These are phyloP conservation scores for Lutjanus campechanus DNA, from an alignment of 2,797 vertebrate species.

Conservation along the genomic window DNA sequence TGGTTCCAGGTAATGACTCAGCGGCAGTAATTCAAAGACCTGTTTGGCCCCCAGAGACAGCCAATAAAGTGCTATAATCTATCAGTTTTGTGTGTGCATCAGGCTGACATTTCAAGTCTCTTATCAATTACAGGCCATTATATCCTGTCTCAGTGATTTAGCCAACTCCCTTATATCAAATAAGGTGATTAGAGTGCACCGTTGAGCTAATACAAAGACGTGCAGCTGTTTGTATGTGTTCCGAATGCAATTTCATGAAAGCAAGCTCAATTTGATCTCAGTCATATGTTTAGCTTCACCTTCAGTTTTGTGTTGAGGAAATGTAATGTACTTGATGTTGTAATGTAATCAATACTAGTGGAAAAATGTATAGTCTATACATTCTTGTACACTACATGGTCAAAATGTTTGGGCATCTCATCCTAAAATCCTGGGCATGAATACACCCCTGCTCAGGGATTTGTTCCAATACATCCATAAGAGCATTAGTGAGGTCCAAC, in stretches of 20 bases:
- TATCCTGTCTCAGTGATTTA: constrained; percentile 67
- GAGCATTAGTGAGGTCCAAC: not conserved
- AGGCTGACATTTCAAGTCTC: constrained; percentile 77
- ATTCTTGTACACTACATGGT: not conserved
- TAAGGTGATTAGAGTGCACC: constrained; percentile 46
- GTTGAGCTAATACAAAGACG: constrained; percentile 28
- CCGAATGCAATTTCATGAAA: constrained; percentile 8
- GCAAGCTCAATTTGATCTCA: constrained; percentile 9
- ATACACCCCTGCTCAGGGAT: not conserved
- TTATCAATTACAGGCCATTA: constrained; percentile 78
- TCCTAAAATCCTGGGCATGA: not conserved
- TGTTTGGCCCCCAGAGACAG: constrained; percentile 74
- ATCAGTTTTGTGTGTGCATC: constrained; percentile 77
- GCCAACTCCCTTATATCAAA: constrained; percentile 52
- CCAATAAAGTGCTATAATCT: constrained; percentile 79
- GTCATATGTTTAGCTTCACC: not conserved
- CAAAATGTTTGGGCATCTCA: not conserved
- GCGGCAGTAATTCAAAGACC: constrained; percentile 77
- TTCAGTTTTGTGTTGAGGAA: not conserved
- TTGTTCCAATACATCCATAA: not conserved
- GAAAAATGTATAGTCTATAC: not conserved
- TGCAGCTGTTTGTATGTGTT: constrained; percentile 14
- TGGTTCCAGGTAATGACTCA: constrained; percentile 83
- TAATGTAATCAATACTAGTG: constrained; percentile 4
- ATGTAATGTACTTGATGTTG: not conserved